Conservation (phyloP, 2,797 vertebrate species). For the Xiphorhynchus erythropygius region DNA sequence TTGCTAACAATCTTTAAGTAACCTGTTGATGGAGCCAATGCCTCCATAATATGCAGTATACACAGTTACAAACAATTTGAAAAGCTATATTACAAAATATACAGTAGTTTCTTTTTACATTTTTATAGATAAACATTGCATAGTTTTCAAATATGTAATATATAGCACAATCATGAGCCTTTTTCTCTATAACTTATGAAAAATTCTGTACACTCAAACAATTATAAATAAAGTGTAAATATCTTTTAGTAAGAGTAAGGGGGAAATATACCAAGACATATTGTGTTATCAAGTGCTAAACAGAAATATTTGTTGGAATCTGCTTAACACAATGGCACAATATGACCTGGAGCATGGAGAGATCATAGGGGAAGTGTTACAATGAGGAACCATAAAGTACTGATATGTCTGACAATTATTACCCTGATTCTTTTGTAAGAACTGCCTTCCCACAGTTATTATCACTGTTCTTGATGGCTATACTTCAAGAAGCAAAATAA, state of each 20-base stretch:
- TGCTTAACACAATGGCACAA: slow-evolving; percentile 5
- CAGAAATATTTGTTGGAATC: neutral
- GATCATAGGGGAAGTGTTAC: neutral
- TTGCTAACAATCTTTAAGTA: neutral
- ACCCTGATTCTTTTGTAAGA: neutral
- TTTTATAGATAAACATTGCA: slow-evolving; percentile 59
- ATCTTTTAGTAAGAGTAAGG: neutral
- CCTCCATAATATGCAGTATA: neutral
- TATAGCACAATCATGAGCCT: slow-evolving; percentile 26
- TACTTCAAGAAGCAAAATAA: slow-evolving; percentile 5
- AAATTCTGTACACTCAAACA: slow-evolving; percentile 68
- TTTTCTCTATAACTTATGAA: slow-evolving; percentile 65
- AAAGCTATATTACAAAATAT: slow-evolving; percentile 71
- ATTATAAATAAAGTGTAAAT: slow-evolving; percentile 67
- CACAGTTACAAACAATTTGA: slow-evolving; percentile 10
- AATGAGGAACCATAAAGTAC: neutral
- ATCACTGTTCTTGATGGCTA: neutral
- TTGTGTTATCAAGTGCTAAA: neutral
- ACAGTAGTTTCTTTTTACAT: slow-evolving; percentile 57
- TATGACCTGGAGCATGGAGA: neutral
- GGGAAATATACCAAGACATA: neutral
- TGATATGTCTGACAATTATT: neutral
- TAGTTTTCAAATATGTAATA: slow-evolving; percentile 52
- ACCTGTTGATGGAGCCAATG: neutral
- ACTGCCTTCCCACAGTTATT: neutral